phyloP scores from a whole-genome alignment of 1,140 invertebrate genomes.

The Frieseomelitta varia region DNA sequence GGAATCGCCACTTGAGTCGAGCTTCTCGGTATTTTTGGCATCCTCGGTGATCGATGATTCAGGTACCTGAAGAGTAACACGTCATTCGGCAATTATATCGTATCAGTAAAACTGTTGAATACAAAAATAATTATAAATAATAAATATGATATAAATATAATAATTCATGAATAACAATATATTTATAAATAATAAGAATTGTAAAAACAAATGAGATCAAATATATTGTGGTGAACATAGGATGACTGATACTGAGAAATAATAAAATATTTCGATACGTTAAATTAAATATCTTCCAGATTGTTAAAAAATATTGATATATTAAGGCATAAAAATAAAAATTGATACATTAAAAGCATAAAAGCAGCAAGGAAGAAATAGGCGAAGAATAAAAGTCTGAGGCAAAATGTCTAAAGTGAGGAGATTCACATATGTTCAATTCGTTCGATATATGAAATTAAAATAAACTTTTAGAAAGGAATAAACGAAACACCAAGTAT shows the following conservation, averaged over 20 bases:
- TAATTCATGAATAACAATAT: too few relatives aligned
- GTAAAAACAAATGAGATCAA: background rate
- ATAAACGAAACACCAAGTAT: too few relatives aligned
- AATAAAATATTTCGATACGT: background rate
- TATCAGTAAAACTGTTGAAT: too few relatives aligned
- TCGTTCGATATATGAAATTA: too few relatives aligned
- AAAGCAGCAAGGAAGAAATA: background rate
- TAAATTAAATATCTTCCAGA: background rate
- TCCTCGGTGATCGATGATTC: constrained; percentile 28
- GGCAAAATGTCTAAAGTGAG: too few relatives aligned
- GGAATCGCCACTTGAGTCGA: background rate
- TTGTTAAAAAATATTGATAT: background rate
- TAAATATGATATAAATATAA: too few relatives aligned
- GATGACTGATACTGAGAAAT: too few relatives aligned
- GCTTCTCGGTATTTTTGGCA: constrained; percentile 17
- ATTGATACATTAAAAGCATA: background rate
- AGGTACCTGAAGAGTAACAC: constrained; percentile 37
- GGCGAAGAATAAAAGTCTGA: too few relatives aligned
- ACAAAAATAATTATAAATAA: too few relatives aligned
- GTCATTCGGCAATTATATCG: background rate
- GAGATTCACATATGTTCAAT: too few relatives aligned
- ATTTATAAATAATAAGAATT: too few relatives aligned
- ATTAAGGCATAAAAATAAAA: background rate
- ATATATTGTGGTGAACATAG: background rate
- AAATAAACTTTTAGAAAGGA: too few relatives aligned